These are phyloP conservation scores for Melanotaenia nigrans DNA, from an alignment of 2,797 vertebrate genomes.

Conservation along the genomic window DNA sequence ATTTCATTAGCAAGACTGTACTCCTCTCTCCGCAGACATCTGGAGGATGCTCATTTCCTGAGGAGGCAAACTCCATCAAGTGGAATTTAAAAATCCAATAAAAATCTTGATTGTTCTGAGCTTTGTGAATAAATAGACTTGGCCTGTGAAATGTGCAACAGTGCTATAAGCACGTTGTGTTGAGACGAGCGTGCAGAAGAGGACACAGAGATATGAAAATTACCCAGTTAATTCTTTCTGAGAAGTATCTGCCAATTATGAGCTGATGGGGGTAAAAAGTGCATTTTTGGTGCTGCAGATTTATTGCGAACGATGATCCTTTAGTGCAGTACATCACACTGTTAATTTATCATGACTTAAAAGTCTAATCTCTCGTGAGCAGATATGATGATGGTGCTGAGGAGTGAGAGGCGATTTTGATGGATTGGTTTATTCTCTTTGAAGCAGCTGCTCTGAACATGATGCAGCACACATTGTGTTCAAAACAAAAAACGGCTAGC, in stretches of 20 bases:
- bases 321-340: background rate
- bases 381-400: constrained; percentile 29
- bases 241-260: constrained; percentile 18
- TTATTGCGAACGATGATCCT: background rate
- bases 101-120: constrained; percentile 53
- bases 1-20: constrained; percentile 55
- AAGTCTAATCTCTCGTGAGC: constrained; percentile 28
- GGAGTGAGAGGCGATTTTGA: constrained; percentile 23
- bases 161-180: constrained; percentile 10
- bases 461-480: constrained; percentile 10
- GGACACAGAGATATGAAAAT: constrained; percentile 18
- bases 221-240: constrained; percentile 5
- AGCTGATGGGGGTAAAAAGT: constrained; percentile 20
- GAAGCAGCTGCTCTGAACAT: constrained; percentile 8
- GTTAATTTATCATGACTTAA: constrained; percentile 3
- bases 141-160: constrained; percentile 23
- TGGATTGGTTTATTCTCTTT: constrained; percentile 46
- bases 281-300: constrained; percentile 8
- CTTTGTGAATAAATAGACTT: constrained; percentile 46
- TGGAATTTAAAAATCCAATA: constrained; percentile 63
- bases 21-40: constrained; percentile 28
- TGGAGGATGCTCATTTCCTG: constrained; percentile 47
- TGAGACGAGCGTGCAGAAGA: constrained; percentile 12
- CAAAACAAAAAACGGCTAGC: constrained; percentile 1
- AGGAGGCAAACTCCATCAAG: constrained; percentile 47